Base-by-base conservation (phyloP, 2,113 vertebrate genomes). In the Nannospalax galili region DNA sequence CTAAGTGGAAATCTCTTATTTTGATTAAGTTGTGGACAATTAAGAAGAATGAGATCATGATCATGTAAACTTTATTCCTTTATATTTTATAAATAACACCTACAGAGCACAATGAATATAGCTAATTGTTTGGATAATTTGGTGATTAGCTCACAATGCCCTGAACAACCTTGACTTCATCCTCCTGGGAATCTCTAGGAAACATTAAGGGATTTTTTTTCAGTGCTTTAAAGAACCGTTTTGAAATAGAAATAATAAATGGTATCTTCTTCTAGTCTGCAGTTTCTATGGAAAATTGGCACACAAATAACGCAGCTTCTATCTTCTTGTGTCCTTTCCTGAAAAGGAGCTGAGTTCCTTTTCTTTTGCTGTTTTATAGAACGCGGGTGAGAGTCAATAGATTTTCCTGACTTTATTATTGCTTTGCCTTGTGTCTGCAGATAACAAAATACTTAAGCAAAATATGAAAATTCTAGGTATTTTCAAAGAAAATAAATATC, bases 161-260 rank as follows among this genome's bases (percentile, higher is more conserved):
- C 81, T 75, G n/a, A 64, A 91, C 15, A 96, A 88, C 28, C 86
- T 79, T 90, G 70, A 70, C 60, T 90, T 95, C 16, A 70, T 58
- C 32, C 86, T 48, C 84, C 22, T 79, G 86, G 90, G 89, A 92
- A 80, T 88, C 52, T 26, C 42, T 70, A 79, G 19, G n/a, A 84
- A 84, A 12, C 20, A 88, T 26, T 79, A 65, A 90, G 92, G 92
- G 81, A 82, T 87, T 96, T 84, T 96, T 84, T 84, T 19, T 70
- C 65, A 30, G 2, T 15, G 58, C 86, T 84, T 94, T 87, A 69
- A 80, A 86, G 35, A 37, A 80, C 32, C 4, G 62, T 22, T 90
- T 92, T 87, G 70, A 73, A 84, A 77, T 48, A 75, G 58, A 78
- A 84, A 32, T 62, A 70, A 84, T 8, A 94, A 93, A 88, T 52